Evolutionary conservation across 2,113 vertebrate genomes (phyloP).

Genomic region (Toxostoma redivivum): DNA sequence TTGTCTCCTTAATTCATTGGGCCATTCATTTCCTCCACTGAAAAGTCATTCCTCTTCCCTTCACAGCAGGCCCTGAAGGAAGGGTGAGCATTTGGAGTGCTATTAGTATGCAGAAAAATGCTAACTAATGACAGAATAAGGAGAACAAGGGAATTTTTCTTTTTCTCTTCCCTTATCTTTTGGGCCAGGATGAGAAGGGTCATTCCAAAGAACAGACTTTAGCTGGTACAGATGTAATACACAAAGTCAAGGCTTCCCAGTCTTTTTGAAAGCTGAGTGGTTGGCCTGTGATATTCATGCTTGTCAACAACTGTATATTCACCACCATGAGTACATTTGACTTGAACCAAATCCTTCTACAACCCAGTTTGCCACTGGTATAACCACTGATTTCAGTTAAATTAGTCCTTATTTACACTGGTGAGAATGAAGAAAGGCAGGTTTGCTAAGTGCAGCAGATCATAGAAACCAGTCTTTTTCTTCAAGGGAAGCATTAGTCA

Average conservation of each 20-base stretch:
- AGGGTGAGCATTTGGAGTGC: background rate
- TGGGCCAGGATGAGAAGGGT: background rate
- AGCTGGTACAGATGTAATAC: background rate
- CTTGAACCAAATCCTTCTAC: background rate
- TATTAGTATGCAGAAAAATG: background rate
- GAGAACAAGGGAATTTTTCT: background rate
- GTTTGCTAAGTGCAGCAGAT: constrained; percentile 20
- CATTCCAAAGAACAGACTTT: background rate
- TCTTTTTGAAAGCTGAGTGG: background rate
- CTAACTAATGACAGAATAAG: background rate
- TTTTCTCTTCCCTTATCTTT: background rate
- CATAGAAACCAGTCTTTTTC: constrained; percentile 24
- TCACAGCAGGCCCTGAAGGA: background rate
- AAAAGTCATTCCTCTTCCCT: background rate
- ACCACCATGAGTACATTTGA: background rate
- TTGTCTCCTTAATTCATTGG: background rate
- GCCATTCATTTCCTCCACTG: background rate
- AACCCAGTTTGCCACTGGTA: background rate
- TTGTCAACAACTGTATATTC: background rate
- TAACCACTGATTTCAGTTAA: constrained; percentile 23
- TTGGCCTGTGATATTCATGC: background rate
- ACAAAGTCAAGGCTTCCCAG: background rate
- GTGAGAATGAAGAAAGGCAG: constrained; percentile 42
- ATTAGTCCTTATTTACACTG: constrained; percentile 4
- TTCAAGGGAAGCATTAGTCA: constrained; percentile 50